A percentile compares a stretch with the other conserved stretches of the same genome.
These are phyloP conservation scores for Halictus quadricinctus DNA, from an alignment of 2,888 invertebrate species.

Conservation along the genomic window DNA sequence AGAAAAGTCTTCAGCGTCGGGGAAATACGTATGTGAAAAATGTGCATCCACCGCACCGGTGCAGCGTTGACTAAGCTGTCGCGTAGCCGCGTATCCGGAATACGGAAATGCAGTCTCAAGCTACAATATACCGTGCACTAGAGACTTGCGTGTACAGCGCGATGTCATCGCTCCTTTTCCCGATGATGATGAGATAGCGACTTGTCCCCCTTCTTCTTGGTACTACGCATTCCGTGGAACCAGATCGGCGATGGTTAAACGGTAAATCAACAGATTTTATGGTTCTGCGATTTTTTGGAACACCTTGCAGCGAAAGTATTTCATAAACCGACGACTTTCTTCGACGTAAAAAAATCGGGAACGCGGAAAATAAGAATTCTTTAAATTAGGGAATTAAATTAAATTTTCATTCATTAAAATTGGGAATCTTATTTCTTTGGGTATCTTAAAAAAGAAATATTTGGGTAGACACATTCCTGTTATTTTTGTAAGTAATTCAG, in stretches of 20 bases:
- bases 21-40: slow-evolving; percentile 31
- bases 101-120: slow-evolving; percentile 47
- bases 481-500: too few species aligned
- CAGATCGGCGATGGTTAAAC: background rate
- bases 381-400: too few species aligned
- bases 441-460: too few species aligned
- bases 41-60: slow-evolving; percentile 47
- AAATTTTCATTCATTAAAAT: too few species aligned
- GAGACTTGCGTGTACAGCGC: slow-evolving; percentile 74
- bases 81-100: slow-evolving; percentile 52
- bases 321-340: background rate
- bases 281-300: background rate
- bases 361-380: background rate
- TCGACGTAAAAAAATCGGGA: background rate
- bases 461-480: too few species aligned
- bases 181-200: slow-evolving; percentile 44
- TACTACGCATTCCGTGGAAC: slow-evolving; percentile 13
- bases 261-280: background rate
- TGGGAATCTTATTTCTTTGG: too few species aligned
- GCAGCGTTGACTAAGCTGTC: slow-evolving; percentile 37
- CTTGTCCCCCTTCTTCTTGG: slow-evolving; percentile 8
- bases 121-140: slow-evolving; percentile 66
- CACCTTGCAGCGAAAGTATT: background rate
- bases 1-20: slow-evolving; percentile 45
- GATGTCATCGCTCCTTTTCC: slow-evolving; percentile 69